Evolutionary conservation across 2,888 invertebrate genomes (phyloP).

Genomic region (Herminia tarsipennalis): DNA sequence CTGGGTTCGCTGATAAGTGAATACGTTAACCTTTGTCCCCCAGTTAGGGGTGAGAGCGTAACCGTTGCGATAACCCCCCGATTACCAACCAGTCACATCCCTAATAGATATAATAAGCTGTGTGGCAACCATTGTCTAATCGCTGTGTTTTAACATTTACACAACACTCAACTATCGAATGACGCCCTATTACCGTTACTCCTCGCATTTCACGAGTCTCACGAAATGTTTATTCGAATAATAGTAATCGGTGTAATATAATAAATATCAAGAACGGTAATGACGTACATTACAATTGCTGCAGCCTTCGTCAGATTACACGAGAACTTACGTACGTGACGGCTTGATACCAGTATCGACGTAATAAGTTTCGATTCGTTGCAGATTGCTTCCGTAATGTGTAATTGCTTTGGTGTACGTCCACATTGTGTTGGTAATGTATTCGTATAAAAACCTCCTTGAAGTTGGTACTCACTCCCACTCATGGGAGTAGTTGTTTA

Average conservation of each 20-base stretch:
- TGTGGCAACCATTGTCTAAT: slow-evolving; percentile 32
- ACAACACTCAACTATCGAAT: slow-evolving; percentile 26
- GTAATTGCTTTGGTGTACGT: slow-evolving; percentile 56
- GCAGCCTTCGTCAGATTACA: slow-evolving; percentile 50
- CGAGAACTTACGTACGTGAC: slow-evolving; percentile 50
- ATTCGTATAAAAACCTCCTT: slow-evolving; percentile 48
- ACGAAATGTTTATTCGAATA: slow-evolving; percentile 14
- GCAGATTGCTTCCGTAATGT: slow-evolving; percentile 68
- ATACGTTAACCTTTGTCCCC: slow-evolving; percentile 75
- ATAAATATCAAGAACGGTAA: slow-evolving; percentile 36
- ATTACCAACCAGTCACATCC: slow-evolving; percentile 49
- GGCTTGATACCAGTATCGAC: slow-evolving; percentile 38
- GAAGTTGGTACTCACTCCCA: slow-evolving; percentile 14
- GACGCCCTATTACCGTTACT: neutral
- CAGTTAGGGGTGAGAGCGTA: slow-evolving; percentile 47
- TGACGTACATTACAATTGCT: slow-evolving; percentile 58
- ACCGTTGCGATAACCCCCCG: slow-evolving; percentile 65
- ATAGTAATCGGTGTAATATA: slow-evolving; percentile 36
- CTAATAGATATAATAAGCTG: slow-evolving; percentile 29
- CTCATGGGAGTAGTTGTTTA: slow-evolving; percentile 31
- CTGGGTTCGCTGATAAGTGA: slow-evolving; percentile 59
- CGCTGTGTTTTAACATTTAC: slow-evolving; percentile 29
- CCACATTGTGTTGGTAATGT: slow-evolving; percentile 42
- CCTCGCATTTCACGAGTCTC: slow-evolving; percentile 15
- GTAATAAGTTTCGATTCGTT: slow-evolving; percentile 63